phyloP scores from a whole-genome alignment of 2,113 vertebrate genomes.

The Callipepla squamata region DNA sequence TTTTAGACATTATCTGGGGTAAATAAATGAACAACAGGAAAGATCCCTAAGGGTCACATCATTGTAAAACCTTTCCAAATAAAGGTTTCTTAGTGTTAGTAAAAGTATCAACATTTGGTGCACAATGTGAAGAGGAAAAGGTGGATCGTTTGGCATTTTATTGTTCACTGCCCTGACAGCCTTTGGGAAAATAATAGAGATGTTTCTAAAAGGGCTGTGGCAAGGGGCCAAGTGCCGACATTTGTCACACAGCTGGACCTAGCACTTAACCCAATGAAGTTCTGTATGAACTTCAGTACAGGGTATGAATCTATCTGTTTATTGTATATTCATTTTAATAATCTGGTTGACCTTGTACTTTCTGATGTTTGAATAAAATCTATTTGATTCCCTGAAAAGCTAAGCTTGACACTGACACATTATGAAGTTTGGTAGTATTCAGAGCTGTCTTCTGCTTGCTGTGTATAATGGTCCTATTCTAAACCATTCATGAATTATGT shows the following conservation, averaged over 20 bases:
- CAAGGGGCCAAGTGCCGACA: conserved; percentile 14
- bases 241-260: conserved; percentile 44
- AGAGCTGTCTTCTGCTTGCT: conserved; percentile 26
- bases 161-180: conserved; percentile 2
- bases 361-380: conserved; percentile 44
- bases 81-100: not conserved
- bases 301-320: conserved; percentile 9
- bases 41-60: not conserved
- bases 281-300: not conserved
- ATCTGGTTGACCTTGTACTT: conserved; percentile 32
- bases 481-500: conserved; percentile 59
- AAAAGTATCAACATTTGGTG: conserved; percentile 32
- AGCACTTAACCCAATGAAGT: conserved; percentile 27
- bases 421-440: conserved; percentile 44
- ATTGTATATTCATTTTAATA: conserved; percentile 37
- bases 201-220: conserved; percentile 10
- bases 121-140: conserved; percentile 5
- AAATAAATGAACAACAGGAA: conserved; percentile 21
- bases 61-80: conserved; percentile 7
- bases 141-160: conserved; percentile 1
- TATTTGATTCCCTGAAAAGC: conserved; percentile 10
- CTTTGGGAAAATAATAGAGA: conserved; percentile 32
- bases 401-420: not conserved
- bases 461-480: conserved; percentile 45
- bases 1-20: not conserved